Base-by-base conservation (phyloP, 1,140 invertebrate genomes). In the Drosophila lowei region DNA sequence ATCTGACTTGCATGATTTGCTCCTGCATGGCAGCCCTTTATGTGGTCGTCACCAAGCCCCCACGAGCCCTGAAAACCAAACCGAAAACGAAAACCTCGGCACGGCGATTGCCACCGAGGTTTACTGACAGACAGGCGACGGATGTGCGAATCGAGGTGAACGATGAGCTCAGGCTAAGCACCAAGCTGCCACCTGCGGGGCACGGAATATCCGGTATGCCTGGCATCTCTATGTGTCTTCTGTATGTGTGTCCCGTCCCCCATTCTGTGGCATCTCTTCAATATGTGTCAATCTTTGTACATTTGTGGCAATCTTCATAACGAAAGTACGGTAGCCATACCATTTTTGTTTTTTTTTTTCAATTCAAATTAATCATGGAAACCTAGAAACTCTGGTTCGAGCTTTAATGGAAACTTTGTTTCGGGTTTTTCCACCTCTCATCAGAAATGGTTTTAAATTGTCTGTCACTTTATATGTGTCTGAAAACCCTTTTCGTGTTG, bases 141-240 rank as follows among this genome's bases (percentile, higher is more conserved):
- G 23, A 25, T 25, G 23, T 25, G 23, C 23, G 23, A 25, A 25
- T 25, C 23, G 23, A 25, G 23, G 23, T 25, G 4, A 49, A 72
- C 11, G 57, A 64, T 21, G 46, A 65, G 49, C 50, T 54, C 28
- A 34, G 25, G 25, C 13, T 60, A 11, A 60, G 38, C 60, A 43
- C 61, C n/a, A 57, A 60, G 38, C 43, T 66, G 59, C 78, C 71
- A 6, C 23, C 23, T 25, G 23, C 42, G 7, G 18, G 46, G 16
- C 43, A 62, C 13, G 48, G 56, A 44, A 16, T 42, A 13, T 48
- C 74, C 38, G 80, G 80, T 85, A 85, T 72, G 81, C 64, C 34
- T 38, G 47, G 52, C 25, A 62, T 60, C 41, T 63, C 28, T n/a
- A 46, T 52, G n/a, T 34, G 6, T 50, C 21, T 50, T 23, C 13